phyloP scores from a whole-genome alignment of 2,888 invertebrate species.

The Peribatodes rhomboidaria region DNA sequence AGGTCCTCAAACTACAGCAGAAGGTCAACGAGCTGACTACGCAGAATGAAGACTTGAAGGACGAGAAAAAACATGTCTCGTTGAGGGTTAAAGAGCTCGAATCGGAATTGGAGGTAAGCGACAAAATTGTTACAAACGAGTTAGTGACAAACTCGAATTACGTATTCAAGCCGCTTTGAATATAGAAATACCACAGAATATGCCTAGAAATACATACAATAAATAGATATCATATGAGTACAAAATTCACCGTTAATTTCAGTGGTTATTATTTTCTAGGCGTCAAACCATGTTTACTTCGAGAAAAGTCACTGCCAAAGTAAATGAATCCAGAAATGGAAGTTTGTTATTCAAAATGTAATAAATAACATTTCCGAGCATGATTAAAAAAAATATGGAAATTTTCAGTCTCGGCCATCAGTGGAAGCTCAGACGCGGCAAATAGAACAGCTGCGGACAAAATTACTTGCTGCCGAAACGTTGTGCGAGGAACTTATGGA shows the following conservation, averaged over 20 bases:
- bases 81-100: constrained; percentile 92
- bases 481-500: constrained; percentile 97
- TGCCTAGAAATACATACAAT: not conserved
- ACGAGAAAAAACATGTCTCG: constrained; percentile 92
- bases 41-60: constrained; percentile 92
- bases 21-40: constrained; percentile 94
- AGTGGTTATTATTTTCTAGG: not conserved
- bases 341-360: too few relatives aligned
- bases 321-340: too few relatives aligned
- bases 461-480: constrained; percentile 95
- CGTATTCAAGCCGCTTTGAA: too few relatives aligned
- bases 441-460: constrained; percentile 92
- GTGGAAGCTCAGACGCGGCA: constrained; percentile 86
- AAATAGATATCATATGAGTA: not conserved
- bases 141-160: too few relatives aligned
- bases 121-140: not conserved
- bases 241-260: not conserved
- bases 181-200: too few relatives aligned
- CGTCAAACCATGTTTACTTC: too few relatives aligned
- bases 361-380: not conserved
- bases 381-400: not conserved
- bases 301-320: too few relatives aligned
- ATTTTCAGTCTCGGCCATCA: constrained; percentile 79
- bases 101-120: constrained; percentile 87
- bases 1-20: constrained; percentile 93